Base-by-base conservation (phyloP, 2,888 invertebrate genomes). In the Lasius fuliginosus region DNA sequence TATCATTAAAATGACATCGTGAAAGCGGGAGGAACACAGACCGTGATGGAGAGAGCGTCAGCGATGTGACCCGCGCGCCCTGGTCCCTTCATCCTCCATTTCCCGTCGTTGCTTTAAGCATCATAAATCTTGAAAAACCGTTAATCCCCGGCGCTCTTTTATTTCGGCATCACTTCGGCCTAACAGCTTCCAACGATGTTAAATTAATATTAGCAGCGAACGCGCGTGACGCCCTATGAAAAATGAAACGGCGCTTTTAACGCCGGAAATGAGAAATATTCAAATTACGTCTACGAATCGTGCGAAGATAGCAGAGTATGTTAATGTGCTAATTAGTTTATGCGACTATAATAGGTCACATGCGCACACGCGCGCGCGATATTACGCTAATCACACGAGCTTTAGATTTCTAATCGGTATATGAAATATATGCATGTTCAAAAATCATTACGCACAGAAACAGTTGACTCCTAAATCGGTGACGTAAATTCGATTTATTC, bases 1-100 rank as follows among this genome's bases (percentile, higher is more conserved):
- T 89, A 89, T 91, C 91, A 92, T 91, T 91, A 91, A 91, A 91
- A 91, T 91, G 91, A 88, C 92, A 90, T 88, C 86, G 88, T 76
- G 87, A 86, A 85, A 87, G 83, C 85, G 84, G 82, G 84, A 64
- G 81, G 81, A 83, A 76, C 83, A 77, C 53, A 67, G 84, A 74
- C 11, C 23, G 65, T 60, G 81, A 67, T 83, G 69, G 86, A 90
- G 85, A 85, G 74, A 73, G 75, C 79, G 84, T 84, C 88, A 49
- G 65, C 79, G 82, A 56, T 82, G 68, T 65, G 69, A 81, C 42
- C 83, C 60, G 69, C 58, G 60, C 56, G 53, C n/a, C 53, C 53
- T 53, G 53, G 53, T 65, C 68, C 33, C 60, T 69, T 56, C 62
- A 49, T 65, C 75, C 64, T 75, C 81, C 67, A 83, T 85, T 87